Percentiles rank a stretch among this genome's conserved stretches.
phyloP scores from a whole-genome alignment of 2,797 vertebrate species.

The Spatula clypeata region DNA sequence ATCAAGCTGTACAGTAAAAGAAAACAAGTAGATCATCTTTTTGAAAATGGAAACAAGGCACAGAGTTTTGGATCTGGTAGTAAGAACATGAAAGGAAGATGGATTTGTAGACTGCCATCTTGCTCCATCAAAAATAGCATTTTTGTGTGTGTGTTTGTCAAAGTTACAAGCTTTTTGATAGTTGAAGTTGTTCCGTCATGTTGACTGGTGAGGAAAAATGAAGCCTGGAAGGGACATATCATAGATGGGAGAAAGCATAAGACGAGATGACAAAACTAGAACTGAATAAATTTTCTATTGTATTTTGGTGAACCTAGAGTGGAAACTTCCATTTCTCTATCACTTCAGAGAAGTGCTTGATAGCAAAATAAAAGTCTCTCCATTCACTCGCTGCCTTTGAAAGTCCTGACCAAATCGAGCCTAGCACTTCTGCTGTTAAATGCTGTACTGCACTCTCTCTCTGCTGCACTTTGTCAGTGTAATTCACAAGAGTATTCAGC shows the following conservation, averaged over 20 bases:
- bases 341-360: not conserved
- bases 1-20: not conserved
- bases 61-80: not conserved
- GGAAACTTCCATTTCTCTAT: not conserved
- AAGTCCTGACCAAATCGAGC: not conserved
- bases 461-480: not conserved
- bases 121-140: not conserved
- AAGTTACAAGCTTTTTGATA: not conserved
- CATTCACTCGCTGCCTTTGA: not conserved
- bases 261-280: not conserved
- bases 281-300: not conserved
- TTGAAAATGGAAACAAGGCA: not conserved
- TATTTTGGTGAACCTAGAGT: not conserved
- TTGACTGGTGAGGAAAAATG: not conserved
- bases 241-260: not conserved
- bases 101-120: not conserved
- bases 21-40: not conserved
- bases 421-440: conserved; percentile 8
- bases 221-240: not conserved
- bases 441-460: not conserved
- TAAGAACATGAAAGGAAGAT: not conserved
- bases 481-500: not conserved
- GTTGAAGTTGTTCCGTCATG: not conserved
- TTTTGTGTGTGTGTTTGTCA: not conserved
- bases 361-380: conserved; percentile 2